Base-by-base conservation (phyloP, 2,797 vertebrate genomes). In the Enteromius mattozi region DNA sequence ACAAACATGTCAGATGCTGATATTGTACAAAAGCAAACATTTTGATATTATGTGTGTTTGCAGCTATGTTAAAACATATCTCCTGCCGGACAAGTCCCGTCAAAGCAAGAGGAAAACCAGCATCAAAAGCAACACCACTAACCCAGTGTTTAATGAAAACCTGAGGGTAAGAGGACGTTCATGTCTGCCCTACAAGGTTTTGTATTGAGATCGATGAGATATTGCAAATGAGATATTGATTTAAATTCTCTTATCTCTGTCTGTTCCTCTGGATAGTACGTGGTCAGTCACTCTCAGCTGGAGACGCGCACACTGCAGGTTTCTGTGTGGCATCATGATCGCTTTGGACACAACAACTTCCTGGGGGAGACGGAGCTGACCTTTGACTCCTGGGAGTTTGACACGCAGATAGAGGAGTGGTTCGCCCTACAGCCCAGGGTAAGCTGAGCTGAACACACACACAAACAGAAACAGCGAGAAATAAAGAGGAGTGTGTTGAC, bases 81-180 rank as follows among this genome's bases (percentile, higher is more conserved):
- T 99, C 61, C 95, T 99, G 87, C 98, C 98, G 10, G 98, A 99
- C 84, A 98, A 92, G 33, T 98, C 97, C 30, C 95, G 97, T 63
- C 98, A 98, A 91, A 98, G 96, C 89, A 99, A 99, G 90, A 95
- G 98, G 89, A 99, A 99, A 95, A 99, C 98, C 79, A 96, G 96
- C 93, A 96, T 99, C 90, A 98, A 97, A 92, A 93, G 92, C 88
- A 98, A 97, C 93, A 96, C 92, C 91, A 97, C 93, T 71, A 96
- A 96, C 91, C 98, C 98, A 0, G 94, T 98, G 85, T 99, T 98
- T 89, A 99, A 97, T 65, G 98, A 99, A 94, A 97, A 89, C 0
- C 92, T 99, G 86, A 96, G 97, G 96, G 98, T 99, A 89, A 94
- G 95, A 74, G 87, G 14, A 14, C n/a, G 21, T 35, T 61, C 47